Evolutionary conservation across 2,797 vertebrate species (phyloP).

Genomic region (Pteropus rufus): DNA sequence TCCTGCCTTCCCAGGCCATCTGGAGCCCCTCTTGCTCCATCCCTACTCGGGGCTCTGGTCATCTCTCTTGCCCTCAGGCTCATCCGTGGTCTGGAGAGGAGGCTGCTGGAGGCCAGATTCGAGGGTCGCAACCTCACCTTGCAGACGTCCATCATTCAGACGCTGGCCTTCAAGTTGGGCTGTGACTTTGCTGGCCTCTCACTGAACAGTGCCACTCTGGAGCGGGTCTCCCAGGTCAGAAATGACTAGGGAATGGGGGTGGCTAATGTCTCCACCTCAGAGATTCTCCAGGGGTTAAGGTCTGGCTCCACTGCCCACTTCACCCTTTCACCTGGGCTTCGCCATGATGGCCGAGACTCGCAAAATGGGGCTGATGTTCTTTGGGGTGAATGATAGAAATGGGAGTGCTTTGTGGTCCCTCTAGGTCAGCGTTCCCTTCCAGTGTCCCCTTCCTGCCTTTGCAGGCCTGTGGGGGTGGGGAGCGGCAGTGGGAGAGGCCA

Average conservation of each 20-base stretch:
- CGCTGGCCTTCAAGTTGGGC: slow-evolving; percentile 54
- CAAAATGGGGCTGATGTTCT: neutral
- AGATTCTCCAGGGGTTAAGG: neutral
- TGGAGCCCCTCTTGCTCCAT: accelerated
- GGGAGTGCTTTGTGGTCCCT: neutral
- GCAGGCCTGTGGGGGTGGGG: neutral
- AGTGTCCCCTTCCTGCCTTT: neutral
- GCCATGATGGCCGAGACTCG: neutral
- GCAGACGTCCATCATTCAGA: slow-evolving; percentile 14
- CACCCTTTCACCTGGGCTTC: too few relatives aligned
- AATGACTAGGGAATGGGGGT: accelerated
- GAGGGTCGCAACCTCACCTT: accelerated
- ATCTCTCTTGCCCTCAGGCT: neutral
- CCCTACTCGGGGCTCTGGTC: neutral
- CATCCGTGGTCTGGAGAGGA: neutral
- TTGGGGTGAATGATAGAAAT: neutral
- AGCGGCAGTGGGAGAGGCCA: neutral
- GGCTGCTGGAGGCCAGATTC: neutral
- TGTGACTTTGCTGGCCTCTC: slow-evolving; percentile 43
- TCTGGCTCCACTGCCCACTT: too few relatives aligned
- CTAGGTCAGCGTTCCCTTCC: neutral
- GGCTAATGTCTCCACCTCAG: neutral
- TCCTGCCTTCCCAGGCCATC: neutral
- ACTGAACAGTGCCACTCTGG: neutral
- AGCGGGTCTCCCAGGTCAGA: neutral